Conservation (phyloP, 1,140 invertebrate genomes). For the Leptinotarsa texana region DNA sequence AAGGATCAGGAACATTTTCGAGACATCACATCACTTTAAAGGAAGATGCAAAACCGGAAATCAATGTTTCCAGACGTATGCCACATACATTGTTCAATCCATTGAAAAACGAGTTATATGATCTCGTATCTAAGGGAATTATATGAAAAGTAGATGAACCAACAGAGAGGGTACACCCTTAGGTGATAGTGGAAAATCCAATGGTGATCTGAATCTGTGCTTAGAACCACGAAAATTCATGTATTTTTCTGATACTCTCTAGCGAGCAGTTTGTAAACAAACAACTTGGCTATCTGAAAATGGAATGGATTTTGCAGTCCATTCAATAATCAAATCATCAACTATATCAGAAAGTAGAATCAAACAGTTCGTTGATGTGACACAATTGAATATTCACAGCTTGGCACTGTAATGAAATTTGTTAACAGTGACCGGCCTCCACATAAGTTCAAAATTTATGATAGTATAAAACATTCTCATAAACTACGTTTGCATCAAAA, state of each 20-base stretch:
- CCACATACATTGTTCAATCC: no score
- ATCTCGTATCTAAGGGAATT: no score
- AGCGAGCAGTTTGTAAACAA: conserved; percentile 25
- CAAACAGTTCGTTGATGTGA: conserved; percentile 19
- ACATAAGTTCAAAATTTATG: neutral
- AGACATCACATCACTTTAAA: no score
- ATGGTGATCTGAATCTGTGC: no score
- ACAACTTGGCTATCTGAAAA: neutral
- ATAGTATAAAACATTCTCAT: neutral
- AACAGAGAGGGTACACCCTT: no score
- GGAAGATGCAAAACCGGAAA: no score
- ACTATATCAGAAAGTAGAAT: neutral
- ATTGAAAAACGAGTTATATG: no score
- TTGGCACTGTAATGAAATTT: neutral
- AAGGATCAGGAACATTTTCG: no score
- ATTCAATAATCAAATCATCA: conserved; percentile 7
- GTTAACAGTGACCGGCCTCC: neutral
- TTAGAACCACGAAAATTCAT: conserved; percentile 43
- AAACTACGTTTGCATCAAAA: conserved; percentile 48
- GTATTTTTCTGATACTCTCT: conserved; percentile 47
- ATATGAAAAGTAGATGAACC: no score
- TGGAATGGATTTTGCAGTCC: conserved; percentile 12
- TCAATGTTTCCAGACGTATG: no score
- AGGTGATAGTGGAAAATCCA: no score
- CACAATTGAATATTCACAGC: neutral